Percentiles rank a stretch among this genome's conserved stretches.
Evolutionary conservation across 2,797 vertebrate genomes (phyloP).

Genomic region (Parauchenoglanis ngamensis): DNA sequence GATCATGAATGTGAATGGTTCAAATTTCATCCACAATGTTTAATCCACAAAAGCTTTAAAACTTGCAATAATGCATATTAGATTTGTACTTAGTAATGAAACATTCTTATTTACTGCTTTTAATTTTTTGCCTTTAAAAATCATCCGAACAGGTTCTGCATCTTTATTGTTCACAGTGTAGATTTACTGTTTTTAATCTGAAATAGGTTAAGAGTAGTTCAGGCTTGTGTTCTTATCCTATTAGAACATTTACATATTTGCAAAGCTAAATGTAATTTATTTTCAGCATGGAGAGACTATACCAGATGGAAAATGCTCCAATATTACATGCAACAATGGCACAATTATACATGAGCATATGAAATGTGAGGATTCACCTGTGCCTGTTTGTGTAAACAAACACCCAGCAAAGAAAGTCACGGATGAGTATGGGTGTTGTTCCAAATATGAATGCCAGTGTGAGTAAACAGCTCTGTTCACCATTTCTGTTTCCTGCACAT

Average conservation of each 20-base stretch:
- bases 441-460: constrained; percentile 77
- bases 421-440: constrained; percentile 78
- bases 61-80: background rate
- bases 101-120: background rate
- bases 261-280: background rate
- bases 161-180: background rate
- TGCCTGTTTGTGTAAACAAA: constrained; percentile 77
- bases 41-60: background rate
- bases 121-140: background rate
- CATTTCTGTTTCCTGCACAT: background rate
- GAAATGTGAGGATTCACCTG: constrained; percentile 61
- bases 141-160: background rate
- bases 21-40: background rate
- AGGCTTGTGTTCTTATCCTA: background rate
- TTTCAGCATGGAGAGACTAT: constrained; percentile 77
- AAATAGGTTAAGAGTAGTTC: background rate
- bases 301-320: constrained; percentile 71
- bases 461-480: constrained; percentile 27
- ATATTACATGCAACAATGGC: constrained; percentile 72
- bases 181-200: background rate
- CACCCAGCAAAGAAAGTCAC: constrained; percentile 70
- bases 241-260: background rate
- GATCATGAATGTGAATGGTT: background rate
- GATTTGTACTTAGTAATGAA: background rate
- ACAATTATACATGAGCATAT: constrained; percentile 51